phyloP scores from a whole-genome alignment of 1,140 invertebrate species.

The Araneus ventricosus region DNA sequence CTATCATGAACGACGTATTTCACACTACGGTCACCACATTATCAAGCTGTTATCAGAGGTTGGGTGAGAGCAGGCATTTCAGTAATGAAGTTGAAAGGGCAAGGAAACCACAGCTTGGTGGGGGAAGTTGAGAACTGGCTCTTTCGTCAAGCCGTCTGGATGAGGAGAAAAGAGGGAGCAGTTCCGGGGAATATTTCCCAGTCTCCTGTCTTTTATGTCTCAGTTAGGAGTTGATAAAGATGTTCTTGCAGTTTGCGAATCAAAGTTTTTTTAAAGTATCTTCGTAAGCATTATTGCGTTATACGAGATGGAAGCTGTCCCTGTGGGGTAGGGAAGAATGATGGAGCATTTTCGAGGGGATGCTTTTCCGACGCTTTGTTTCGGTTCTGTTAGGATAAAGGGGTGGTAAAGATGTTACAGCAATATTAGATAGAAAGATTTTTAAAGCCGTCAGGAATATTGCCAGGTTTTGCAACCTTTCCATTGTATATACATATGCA shows the following conservation, averaged over 20 bases:
- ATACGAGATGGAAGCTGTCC: no score
- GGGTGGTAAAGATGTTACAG: no score
- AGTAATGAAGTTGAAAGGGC: slow-evolving; percentile 60
- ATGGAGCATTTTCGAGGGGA: no score
- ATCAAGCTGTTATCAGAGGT: slow-evolving; percentile 44
- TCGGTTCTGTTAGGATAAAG: no score
- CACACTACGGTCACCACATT: slow-evolving; percentile 35
- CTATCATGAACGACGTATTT: slow-evolving; percentile 54
- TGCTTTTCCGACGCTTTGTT: no score
- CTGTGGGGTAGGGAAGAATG: no score
- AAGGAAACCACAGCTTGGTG: slow-evolving; percentile 25
- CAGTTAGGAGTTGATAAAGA: neutral
- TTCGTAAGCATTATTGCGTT: no score
- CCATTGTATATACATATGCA: no score
- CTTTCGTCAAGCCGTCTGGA: neutral
- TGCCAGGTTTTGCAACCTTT: no score
- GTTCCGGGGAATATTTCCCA: neutral
- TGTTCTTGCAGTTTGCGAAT: neutral
- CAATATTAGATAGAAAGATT: no score
- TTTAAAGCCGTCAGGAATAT: no score
- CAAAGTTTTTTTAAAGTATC: no score
- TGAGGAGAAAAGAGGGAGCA: neutral
- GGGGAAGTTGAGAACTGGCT: slow-evolving; percentile 6
- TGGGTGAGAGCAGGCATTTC: slow-evolving; percentile 47
- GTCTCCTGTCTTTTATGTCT: neutral